phyloP scores from a whole-genome alignment of 2,797 vertebrate genomes.

The Hyperoplus lanceolatus region DNA sequence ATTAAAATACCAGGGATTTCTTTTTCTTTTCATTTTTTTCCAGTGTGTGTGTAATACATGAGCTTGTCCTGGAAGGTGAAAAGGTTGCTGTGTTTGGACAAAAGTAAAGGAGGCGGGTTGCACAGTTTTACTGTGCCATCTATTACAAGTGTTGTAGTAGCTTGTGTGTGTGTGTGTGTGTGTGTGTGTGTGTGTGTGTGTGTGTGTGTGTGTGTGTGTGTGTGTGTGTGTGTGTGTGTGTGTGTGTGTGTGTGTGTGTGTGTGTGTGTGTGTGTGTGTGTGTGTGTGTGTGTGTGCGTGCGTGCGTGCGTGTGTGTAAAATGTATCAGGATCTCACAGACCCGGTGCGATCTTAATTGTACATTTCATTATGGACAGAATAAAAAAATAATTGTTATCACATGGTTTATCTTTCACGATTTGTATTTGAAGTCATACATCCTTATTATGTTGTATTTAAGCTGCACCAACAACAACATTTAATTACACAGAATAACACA shows the following conservation, averaged over 20 bases:
- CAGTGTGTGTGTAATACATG: constrained; percentile 39
- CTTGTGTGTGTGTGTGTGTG: background rate
- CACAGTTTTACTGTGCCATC: background rate
- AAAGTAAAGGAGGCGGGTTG: constrained; percentile 14
- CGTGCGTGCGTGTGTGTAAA: no score
- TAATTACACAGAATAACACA: background rate
- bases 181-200: background rate
- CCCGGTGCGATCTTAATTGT: no score
- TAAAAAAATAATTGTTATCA: no score
- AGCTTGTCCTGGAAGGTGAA: constrained; percentile 37
- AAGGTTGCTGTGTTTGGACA: constrained; percentile 36
- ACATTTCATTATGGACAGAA: no score
- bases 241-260: background rate
- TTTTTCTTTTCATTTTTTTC: constrained; percentile 8
- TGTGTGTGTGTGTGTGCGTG: no score
- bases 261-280: background rate
- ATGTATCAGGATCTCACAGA: no score
- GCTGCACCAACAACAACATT: background rate
- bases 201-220: no score
- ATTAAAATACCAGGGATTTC: constrained; percentile 65
- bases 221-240: no score
- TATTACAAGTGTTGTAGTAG: background rate
- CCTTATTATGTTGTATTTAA: background rate
- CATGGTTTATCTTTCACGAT: no score
- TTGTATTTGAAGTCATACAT: no score